Percentiles rank a stretch among this genome's conserved stretches.
These are phyloP conservation scores for Drosophila pectinifera DNA, from an alignment of 1,140 invertebrate species.

Conservation along the genomic window DNA sequence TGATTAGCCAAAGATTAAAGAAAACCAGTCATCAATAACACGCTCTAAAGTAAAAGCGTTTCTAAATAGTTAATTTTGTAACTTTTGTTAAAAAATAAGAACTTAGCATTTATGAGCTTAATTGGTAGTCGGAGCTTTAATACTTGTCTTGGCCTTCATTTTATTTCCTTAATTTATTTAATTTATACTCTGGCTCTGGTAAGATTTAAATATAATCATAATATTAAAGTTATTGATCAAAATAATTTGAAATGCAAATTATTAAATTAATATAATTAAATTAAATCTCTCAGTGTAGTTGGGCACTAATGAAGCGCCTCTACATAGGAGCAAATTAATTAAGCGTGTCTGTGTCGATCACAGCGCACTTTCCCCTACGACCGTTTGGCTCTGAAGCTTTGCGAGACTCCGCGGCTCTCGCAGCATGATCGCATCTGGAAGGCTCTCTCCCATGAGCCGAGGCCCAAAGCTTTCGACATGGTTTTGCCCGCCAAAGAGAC, in stretches of 20 bases:
- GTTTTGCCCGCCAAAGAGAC: conserved; percentile 23
- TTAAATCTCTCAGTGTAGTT: neutral
- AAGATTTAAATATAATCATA: too few species aligned
- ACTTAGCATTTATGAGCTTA: too few species aligned
- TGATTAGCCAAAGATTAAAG: neutral
- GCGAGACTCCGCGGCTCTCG: neutral
- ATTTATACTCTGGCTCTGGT: too few species aligned
- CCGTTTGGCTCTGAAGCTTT: conserved; percentile 7
- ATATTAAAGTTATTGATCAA: too few species aligned
- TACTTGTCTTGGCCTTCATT: too few species aligned
- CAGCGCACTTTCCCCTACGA: conserved; percentile 21
- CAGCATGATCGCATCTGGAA: conserved; percentile 4
- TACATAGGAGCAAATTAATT: neutral
- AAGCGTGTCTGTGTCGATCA: neutral
- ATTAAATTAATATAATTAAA: too few species aligned
- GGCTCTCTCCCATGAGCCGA: conserved; percentile 10
- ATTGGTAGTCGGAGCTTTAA: too few species aligned
- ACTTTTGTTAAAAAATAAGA: too few species aligned
- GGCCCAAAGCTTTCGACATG: conserved; percentile 18
- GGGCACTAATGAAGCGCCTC: neutral
- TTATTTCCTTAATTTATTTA: too few species aligned
- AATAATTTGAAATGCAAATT: too few species aligned
- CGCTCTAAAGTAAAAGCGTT: neutral
- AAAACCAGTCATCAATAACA: too few species aligned
- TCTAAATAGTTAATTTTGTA: too few species aligned